These are phyloP conservation scores for Drosophila sordidapex DNA, from an alignment of 2,888 invertebrate genomes.

Conservation along the genomic window DNA sequence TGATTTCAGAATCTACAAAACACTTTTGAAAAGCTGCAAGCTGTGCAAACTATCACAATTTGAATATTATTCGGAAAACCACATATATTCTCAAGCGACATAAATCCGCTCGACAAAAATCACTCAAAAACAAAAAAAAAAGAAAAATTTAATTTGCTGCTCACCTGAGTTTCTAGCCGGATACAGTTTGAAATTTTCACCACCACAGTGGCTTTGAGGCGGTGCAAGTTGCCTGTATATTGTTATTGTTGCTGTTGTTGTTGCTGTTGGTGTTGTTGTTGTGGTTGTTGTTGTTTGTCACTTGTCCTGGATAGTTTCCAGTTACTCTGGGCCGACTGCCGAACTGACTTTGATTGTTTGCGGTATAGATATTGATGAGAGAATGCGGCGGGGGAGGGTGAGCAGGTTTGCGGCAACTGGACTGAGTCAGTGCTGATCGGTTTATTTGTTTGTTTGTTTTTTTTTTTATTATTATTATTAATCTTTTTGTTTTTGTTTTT, in stretches of 20 bases:
- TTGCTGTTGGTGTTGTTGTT: not conserved
- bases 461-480: conserved; percentile 34
- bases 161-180: conserved; percentile 73
- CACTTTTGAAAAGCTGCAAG: not conserved
- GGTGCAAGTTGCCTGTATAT: conserved; percentile 6
- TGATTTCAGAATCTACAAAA: not conserved
- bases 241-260: not conserved
- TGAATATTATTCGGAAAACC: not conserved
- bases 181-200: conserved; percentile 66
- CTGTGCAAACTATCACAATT: not conserved
- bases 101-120: no score
- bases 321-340: not conserved
- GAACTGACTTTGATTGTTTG: conserved; percentile 1
- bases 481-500: conserved; percentile 24
- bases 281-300: not conserved
- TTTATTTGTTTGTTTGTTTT: conserved; percentile 28
- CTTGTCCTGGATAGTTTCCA: not conserved
- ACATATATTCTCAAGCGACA: not conserved
- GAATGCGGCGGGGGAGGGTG: not conserved
- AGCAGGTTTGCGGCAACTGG: conserved; percentile 7
- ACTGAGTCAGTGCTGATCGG: conserved; percentile 43
- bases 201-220: conserved; percentile 46
- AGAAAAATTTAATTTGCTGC: not conserved
- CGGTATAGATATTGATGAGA: conserved; percentile 29
- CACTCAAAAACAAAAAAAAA: not conserved